phyloP scores from a whole-genome alignment of 2,797 vertebrate genomes.

The Acestrorhynchus altus region DNA sequence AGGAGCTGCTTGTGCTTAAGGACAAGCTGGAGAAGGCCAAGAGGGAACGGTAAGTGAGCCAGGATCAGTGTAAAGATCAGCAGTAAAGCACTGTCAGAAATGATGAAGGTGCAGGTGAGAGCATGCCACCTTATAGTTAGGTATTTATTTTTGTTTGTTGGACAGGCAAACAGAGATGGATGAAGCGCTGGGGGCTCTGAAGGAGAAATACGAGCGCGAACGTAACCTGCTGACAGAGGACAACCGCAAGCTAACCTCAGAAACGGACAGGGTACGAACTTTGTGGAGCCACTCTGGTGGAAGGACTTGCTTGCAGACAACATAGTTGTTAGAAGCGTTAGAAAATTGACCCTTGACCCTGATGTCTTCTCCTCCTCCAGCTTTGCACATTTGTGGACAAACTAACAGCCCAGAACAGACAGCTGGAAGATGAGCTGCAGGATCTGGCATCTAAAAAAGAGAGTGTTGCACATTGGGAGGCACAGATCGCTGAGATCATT shows the following conservation, averaged over 20 bases:
- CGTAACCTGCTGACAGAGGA: slow-evolving; percentile 85
- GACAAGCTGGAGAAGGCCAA: slow-evolving; percentile 92
- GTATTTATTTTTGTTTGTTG: neutral
- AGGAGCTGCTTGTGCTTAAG: slow-evolving; percentile 86
- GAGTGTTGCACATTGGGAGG: slow-evolving; percentile 96
- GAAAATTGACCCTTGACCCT: slow-evolving; percentile 13
- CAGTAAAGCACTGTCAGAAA: neutral
- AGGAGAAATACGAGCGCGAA: slow-evolving; percentile 90
- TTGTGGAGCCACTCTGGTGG: too few relatives aligned
- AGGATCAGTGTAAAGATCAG: neutral
- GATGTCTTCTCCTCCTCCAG: slow-evolving; percentile 67
- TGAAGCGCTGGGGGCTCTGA: slow-evolving; percentile 82
- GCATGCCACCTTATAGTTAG: neutral
- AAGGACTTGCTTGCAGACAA: neutral
- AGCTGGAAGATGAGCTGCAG: slow-evolving; percentile 94
- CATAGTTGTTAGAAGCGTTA: neutral
- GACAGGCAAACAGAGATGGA: slow-evolving; percentile 88
- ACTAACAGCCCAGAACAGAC: slow-evolving; percentile 89
- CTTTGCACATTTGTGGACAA: slow-evolving; percentile 91
- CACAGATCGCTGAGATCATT: slow-evolving; percentile 98
- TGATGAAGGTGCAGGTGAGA: neutral
- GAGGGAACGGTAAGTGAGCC: slow-evolving; percentile 82
- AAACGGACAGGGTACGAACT: slow-evolving; percentile 87
- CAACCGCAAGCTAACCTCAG: slow-evolving; percentile 86
- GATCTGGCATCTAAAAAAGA: slow-evolving; percentile 92